phyloP scores from a whole-genome alignment of 2,113 vertebrate genomes.

The Vimba vimba region DNA sequence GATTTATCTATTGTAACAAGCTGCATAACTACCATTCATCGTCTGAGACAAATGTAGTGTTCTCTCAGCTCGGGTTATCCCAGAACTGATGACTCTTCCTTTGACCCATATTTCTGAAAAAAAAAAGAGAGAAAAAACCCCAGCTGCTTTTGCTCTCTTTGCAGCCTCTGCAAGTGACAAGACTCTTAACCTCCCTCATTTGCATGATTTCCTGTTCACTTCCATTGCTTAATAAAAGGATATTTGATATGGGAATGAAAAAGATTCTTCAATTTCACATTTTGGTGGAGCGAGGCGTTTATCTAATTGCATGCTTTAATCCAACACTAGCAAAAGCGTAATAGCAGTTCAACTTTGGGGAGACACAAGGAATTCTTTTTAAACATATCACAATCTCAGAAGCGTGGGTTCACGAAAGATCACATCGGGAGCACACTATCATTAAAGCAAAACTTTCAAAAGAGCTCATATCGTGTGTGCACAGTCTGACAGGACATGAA shows the following conservation, averaged over 20 bases:
- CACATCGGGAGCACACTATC: constrained; percentile 56
- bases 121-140: not conserved
- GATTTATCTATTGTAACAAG: not conserved
- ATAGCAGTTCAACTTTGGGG: constrained; percentile 13
- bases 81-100: constrained; percentile 1
- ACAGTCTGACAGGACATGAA: constrained; percentile 66
- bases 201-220: constrained; percentile 22
- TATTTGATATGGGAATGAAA: constrained; percentile 24
- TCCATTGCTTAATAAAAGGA: constrained; percentile 22
- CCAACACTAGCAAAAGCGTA: not conserved
- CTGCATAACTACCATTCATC: constrained; percentile 7
- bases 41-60: constrained; percentile 1
- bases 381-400: constrained; percentile 50
- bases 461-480: constrained; percentile 51
- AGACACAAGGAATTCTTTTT: not conserved
- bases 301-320: constrained; percentile 4
- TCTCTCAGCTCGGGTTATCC: constrained; percentile 23
- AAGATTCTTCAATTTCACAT: not conserved
- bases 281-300: not conserved
- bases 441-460: constrained; percentile 61
- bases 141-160: not conserved
- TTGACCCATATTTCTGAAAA: constrained; percentile 33
- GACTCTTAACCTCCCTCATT: constrained; percentile 38
- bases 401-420: constrained; percentile 60
- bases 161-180: constrained; percentile 8